Evolutionary conservation across 2,113 vertebrate genomes (phyloP), one percentile per base, ranked within the genome.

Genomic region (Naja naja): DNA sequence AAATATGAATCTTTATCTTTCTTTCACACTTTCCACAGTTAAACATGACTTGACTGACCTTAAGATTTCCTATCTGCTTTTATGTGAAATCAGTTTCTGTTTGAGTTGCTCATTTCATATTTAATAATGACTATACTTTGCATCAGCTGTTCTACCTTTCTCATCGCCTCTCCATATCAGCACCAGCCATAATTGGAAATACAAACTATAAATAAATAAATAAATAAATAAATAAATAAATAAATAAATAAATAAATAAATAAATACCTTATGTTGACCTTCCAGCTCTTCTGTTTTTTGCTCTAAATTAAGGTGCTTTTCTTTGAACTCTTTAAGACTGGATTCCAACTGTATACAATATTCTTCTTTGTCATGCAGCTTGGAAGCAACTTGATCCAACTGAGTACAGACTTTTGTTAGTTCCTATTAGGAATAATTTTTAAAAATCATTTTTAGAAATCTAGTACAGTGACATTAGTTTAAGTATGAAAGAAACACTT

Each of bases 221-320:
- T 56, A 85, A 89, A 25, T 89, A 5, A 91, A 88, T 95, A 97
- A n/a, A n/a, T n/a, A n/a, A n/a, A n/a, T n/a, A n/a, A n/a, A 85
- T 9, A 49, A 49, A 49, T 49, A 49, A 47, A 54, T 12, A 25
- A 92, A n/a, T 56, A 85, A 89, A 25, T 89, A 5, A 91, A 88
- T 95, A 97, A n/a, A n/a, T n/a, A 99, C 99, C 98, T 99, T 99
- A 92, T 97, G 95, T 52, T 98, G 98, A 27, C 97, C 98, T 96
- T 98, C 98, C 55, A 99, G 96, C 43, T 98, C 98, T 97, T 99
- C 99, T 0, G 93, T 95, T 89, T 97, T 98, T 94, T 99, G 99
- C 53, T 99, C 99, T 93, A 98, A 97, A 93, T 97, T 96, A 96
- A 99, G 96, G 16, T 96, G 93, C 94, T 99, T 99, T 96, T 99